Evolutionary conservation across 2,797 vertebrate species (phyloP), one percentile per base, ranked within the genome.

Genomic region (Eulemur coronatus): DNA sequence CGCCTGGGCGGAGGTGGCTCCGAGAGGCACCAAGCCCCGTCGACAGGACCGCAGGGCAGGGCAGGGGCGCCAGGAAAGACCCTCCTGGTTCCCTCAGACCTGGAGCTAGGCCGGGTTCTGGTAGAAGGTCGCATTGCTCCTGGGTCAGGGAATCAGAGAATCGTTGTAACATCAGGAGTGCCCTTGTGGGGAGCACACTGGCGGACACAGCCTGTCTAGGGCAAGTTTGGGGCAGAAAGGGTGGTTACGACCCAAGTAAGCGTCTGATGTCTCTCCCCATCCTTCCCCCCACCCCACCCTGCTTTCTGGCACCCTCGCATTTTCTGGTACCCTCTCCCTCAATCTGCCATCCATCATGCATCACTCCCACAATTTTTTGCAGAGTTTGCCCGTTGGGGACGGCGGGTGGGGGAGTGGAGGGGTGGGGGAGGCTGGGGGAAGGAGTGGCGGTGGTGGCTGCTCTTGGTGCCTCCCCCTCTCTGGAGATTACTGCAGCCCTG

Each of bases 401-500:
- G 82, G 98, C 92, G 87, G 96, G 46, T 20, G 59, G 4, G 30
- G 10, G 95, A 94, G 97, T 46, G 10, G 10, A 98, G 93, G 87
- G 96, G 55, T 20, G 59, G 4, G 30, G 10, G 95, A 94, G 97
- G 94, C 95, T 88, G 85, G 98, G 94, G 89, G 96, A 41, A 24
- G 73, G 17, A 82, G 5, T 26, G 17, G 38, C 28, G 72, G 92
- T 80, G 7, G 98, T 98, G 92, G 98, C 99, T 97, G 96, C 98
- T 96, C 98, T 98, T 96, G 98, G 99, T 81, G 98, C 89, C 97
- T 99, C 82, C 98, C 98, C 5, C 98, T 99, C 84, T 94, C 98
- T 22, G 98, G 98, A 97, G 98, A 99, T 96, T 99, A 98, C 98
- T 98, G 99, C 43, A 99, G 99, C 95, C 98, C 98, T 35, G 99